phyloP scores from a whole-genome alignment of 1,140 invertebrate genomes.

The Tenebrio molitor region DNA sequence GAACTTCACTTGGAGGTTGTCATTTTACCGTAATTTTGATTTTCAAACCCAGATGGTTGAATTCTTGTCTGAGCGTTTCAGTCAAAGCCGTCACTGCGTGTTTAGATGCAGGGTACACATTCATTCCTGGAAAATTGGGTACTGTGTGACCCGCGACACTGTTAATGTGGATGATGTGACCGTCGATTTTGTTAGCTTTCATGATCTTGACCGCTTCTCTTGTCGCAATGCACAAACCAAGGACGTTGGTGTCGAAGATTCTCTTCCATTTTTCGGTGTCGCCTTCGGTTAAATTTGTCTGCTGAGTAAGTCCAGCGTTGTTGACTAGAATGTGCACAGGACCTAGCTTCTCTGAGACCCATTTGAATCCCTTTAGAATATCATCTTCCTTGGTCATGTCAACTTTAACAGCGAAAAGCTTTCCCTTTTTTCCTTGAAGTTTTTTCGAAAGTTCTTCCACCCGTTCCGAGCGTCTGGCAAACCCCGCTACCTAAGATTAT shows the following conservation, averaged over 20 bases:
- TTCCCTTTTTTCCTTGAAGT: slow-evolving; percentile 30
- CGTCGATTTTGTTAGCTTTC: too few species aligned
- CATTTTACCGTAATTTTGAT: slow-evolving; percentile 67
- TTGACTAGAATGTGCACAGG: slow-evolving; percentile 77
- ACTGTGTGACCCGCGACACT: slow-evolving; percentile 69
- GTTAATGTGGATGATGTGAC: too few species aligned
- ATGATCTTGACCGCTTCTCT: slow-evolving; percentile 71
- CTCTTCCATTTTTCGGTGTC: slow-evolving; percentile 49
- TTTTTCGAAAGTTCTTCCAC: slow-evolving; percentile 36
- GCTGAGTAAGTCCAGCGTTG: slow-evolving; percentile 71
- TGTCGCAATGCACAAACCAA: slow-evolving; percentile 71
- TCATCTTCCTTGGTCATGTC: slow-evolving; percentile 70
- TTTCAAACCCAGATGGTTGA: slow-evolving; percentile 65
- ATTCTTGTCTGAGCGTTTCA: slow-evolving; percentile 72
- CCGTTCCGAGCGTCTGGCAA: slow-evolving; percentile 42
- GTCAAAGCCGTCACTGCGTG: slow-evolving; percentile 72
- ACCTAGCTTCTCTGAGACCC: slow-evolving; percentile 71
- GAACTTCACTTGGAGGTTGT: background rate
- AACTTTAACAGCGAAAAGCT: slow-evolving; percentile 54
- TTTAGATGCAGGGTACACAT: slow-evolving; percentile 74
- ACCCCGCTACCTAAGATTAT: slow-evolving; percentile 53
- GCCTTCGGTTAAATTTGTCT: slow-evolving; percentile 52
- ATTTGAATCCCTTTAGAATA: slow-evolving; percentile 72
- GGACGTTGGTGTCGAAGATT: too few species aligned
- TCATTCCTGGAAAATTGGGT: slow-evolving; percentile 56